Evolutionary conservation across 1,140 invertebrate species (phyloP).

Genomic region (Macrobrachium nipponense): DNA sequence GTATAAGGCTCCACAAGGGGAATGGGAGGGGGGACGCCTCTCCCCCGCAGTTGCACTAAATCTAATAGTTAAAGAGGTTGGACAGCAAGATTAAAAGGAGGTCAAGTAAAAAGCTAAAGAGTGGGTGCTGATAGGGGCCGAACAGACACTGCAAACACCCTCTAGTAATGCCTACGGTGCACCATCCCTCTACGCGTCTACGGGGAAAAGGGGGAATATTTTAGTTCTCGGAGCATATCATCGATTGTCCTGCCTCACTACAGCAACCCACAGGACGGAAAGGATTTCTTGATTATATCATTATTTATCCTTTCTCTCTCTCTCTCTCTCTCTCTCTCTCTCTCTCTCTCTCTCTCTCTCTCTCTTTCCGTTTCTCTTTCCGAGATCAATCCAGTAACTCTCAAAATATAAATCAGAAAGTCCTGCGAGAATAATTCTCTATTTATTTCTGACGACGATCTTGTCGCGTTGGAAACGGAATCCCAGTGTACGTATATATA

Average conservation of each 20-base stretch:
- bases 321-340: conserved; percentile 14
- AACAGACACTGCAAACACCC: too few relatives aligned
- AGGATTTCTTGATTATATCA: too few relatives aligned
- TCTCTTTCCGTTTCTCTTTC: conserved; percentile 1
- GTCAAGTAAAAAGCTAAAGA: not conserved
- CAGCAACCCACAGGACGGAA: not conserved
- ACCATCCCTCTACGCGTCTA: too few relatives aligned
- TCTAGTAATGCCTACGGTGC: not conserved
- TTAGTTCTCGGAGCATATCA: too few relatives aligned
- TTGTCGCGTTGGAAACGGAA: too few relatives aligned
- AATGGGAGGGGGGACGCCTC: too few relatives aligned
- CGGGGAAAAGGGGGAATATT: too few relatives aligned
- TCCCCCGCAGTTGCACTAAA: too few relatives aligned
- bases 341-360: conserved; percentile 13
- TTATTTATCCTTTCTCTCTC: not conserved
- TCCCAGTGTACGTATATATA: too few relatives aligned
- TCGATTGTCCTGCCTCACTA: not conserved
- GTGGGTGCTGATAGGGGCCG: too few relatives aligned
- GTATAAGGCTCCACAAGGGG: not conserved
- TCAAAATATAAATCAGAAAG: not conserved
- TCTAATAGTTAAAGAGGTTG: not conserved
- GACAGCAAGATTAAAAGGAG: not conserved
- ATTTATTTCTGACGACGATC: too few relatives aligned
- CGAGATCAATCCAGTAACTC: not conserved
- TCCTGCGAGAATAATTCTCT: not conserved